Conservation (phyloP, 2,797 vertebrate genomes). For the Myoxocephalus aenaeus region DNA sequence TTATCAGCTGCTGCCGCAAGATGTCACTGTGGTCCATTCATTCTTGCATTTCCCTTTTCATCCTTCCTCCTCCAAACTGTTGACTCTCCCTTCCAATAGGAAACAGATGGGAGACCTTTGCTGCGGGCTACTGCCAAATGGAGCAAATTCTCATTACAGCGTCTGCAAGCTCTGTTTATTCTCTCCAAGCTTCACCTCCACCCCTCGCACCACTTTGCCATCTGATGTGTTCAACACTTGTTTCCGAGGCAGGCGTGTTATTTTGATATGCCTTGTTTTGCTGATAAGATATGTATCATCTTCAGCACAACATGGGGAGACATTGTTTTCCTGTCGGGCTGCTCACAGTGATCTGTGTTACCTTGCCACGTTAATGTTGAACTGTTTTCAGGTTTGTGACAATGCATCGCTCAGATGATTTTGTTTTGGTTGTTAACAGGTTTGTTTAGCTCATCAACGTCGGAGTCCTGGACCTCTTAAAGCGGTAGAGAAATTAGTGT, state of each 20-base stretch:
- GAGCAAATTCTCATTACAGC: constrained; percentile 79
- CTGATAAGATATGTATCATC: constrained; percentile 71
- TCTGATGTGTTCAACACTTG: constrained; percentile 63
- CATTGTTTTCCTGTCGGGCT: constrained; percentile 33
- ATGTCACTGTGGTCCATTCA: constrained; percentile 69
- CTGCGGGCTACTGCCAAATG: constrained; percentile 79
- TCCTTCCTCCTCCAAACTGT: constrained; percentile 57
- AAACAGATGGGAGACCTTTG: constrained; percentile 80
- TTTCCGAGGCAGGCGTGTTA: constrained; percentile 61
- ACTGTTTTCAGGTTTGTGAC: neutral
- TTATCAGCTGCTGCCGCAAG: constrained; percentile 58
- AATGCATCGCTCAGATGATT: neutral
- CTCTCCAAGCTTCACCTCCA: constrained; percentile 63
- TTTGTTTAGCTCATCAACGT: neutral
- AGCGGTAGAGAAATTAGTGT: neutral
- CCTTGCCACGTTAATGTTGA: constrained; percentile 12
- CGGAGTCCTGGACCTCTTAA: neutral
- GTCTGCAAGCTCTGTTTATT: constrained; percentile 79
- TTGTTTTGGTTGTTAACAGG: neutral
- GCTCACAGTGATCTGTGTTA: constrained; percentile 32
- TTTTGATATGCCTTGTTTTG: constrained; percentile 63
- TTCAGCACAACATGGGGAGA: constrained; percentile 58
- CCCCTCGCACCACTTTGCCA: constrained; percentile 54
- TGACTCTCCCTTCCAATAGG: constrained; percentile 68
- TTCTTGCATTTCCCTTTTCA: constrained; percentile 14